These are phyloP conservation scores for Heliconius hermathena DNA, from an alignment of 1,140 invertebrate species.

Conservation along the genomic window DNA sequence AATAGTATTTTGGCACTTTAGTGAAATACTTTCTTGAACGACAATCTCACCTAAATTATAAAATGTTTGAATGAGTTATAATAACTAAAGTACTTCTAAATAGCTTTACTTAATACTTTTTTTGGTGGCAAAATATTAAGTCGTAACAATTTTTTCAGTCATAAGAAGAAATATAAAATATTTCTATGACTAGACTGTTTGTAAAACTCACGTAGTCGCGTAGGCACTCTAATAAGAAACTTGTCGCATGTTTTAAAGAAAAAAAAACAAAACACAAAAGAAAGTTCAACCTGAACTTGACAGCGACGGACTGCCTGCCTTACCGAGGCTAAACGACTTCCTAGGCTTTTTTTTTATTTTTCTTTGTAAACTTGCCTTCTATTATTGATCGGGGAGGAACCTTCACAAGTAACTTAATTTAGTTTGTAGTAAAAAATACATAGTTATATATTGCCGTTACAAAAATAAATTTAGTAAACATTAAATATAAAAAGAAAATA, in stretches of 20 bases:
- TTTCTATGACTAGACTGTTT: slow-evolving; percentile 27
- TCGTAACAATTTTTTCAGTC: not conserved
- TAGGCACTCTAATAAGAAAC: slow-evolving; percentile 40
- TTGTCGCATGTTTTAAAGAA: slow-evolving; percentile 44
- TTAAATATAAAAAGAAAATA: not conserved
- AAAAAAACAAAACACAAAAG: slow-evolving; percentile 55
- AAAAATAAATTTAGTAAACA: not conserved
- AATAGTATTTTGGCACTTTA: too few relatives aligned
- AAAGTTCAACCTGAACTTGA: slow-evolving; percentile 68
- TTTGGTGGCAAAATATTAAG: not conserved
- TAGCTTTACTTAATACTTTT: not conserved
- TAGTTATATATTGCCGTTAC: not conserved
- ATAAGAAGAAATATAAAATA: slow-evolving; percentile 17
- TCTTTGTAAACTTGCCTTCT: not conserved
- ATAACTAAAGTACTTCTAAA: not conserved
- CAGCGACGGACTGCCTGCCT: slow-evolving; percentile 56
- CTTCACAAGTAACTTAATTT: not conserved
- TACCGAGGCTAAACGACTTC: slow-evolving; percentile 21
- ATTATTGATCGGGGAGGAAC: slow-evolving; percentile 3
- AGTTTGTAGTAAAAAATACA: not conserved
- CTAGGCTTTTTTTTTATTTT: slow-evolving; percentile 20
- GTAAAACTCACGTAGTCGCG: slow-evolving; percentile 37
- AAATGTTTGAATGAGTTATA: too few relatives aligned
- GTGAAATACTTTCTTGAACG: too few relatives aligned
- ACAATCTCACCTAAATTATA: too few relatives aligned